Evolutionary conservation across 2,888 invertebrate genomes (phyloP).

Genomic region (Torymus texanus): DNA sequence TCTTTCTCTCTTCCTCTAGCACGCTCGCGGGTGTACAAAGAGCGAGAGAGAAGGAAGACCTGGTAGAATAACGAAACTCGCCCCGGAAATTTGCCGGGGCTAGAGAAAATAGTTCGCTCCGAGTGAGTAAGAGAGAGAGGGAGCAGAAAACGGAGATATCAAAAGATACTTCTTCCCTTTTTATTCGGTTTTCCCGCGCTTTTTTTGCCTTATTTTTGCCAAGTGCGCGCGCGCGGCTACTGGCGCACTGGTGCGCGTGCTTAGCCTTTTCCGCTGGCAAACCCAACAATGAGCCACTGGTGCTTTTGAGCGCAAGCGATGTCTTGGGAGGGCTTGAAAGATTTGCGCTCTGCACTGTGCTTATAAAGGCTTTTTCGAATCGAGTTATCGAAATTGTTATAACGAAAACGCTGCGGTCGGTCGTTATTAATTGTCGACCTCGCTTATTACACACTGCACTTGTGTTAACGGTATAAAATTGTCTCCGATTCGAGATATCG

Average conservation of each 20-base stretch:
- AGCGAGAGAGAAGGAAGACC: not conserved
- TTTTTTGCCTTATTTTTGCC: not conserved
- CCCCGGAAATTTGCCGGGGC: constrained; percentile 43
- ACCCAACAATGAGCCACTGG: constrained; percentile 14
- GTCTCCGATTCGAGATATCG: too few relatives aligned
- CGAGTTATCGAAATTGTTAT: constrained; percentile 2
- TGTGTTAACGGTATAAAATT: not conserved
- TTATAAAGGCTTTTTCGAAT: not conserved
- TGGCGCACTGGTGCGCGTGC: not conserved
- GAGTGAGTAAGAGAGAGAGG: too few relatives aligned
- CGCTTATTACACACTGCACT: not conserved
- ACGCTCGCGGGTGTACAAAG: not conserved
- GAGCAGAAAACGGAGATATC: constrained; percentile 36
- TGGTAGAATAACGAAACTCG: constrained; percentile 25
- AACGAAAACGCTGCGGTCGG: not conserved
- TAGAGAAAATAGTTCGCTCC: constrained; percentile 41
- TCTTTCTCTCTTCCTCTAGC: too few relatives aligned
- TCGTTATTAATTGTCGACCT: not conserved
- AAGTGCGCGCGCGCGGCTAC: too few relatives aligned
- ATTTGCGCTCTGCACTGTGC: not conserved
- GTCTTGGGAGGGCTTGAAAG: constrained; percentile 6
- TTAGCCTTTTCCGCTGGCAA: not conserved
- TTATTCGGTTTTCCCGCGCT: not conserved
- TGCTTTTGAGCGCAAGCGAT: constrained; percentile 14
- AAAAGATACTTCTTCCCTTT: constrained; percentile 34